Evolutionary conservation across 2,113 vertebrate genomes (phyloP).

Genomic region (Synchiropus splendidus): DNA sequence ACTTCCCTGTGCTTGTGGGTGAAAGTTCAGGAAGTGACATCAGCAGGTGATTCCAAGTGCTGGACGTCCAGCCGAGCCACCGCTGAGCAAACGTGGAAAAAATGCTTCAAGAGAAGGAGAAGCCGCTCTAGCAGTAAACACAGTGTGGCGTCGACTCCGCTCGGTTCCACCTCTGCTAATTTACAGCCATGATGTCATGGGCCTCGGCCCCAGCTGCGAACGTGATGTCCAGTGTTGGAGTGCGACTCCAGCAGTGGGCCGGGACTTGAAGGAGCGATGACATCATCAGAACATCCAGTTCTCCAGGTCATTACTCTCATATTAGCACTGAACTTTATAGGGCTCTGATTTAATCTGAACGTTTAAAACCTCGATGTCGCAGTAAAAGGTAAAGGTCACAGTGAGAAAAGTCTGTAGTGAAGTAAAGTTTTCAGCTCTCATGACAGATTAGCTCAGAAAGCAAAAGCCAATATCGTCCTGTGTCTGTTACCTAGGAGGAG

Average conservation of each 20-base stretch:
- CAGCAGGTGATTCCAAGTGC: constrained; percentile 47
- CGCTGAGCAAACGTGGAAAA: constrained; percentile 64
- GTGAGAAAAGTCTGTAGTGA: too few relatives aligned
- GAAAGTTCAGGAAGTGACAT: constrained; percentile 59
- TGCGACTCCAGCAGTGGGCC: constrained; percentile 28
- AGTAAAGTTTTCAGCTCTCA: too few relatives aligned
- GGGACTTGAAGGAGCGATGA: constrained; percentile 44
- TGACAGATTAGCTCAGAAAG: too few relatives aligned
- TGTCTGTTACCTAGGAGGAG: too few relatives aligned
- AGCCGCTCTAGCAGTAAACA: constrained; percentile 52
- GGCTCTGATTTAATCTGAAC: too few relatives aligned
- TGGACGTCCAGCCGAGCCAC: constrained; percentile 32
- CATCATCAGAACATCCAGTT: constrained; percentile 23
- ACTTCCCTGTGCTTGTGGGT: constrained; percentile 39
- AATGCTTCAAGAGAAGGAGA: constrained; percentile 62
- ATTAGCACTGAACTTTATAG: too few relatives aligned
- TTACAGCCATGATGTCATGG: constrained; percentile 52
- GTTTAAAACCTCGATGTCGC: too few relatives aligned
- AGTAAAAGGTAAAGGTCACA: too few relatives aligned
- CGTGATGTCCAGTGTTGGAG: constrained; percentile 32
- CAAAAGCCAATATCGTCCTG: too few relatives aligned
- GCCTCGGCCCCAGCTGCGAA: constrained; percentile 26
- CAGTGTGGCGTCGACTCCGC: constrained; percentile 25
- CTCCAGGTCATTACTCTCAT: background rate
- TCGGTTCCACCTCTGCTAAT: constrained; percentile 28